phyloP scores from a whole-genome alignment of 2,113 vertebrate genomes.

The Pantherophis guttatus region DNA sequence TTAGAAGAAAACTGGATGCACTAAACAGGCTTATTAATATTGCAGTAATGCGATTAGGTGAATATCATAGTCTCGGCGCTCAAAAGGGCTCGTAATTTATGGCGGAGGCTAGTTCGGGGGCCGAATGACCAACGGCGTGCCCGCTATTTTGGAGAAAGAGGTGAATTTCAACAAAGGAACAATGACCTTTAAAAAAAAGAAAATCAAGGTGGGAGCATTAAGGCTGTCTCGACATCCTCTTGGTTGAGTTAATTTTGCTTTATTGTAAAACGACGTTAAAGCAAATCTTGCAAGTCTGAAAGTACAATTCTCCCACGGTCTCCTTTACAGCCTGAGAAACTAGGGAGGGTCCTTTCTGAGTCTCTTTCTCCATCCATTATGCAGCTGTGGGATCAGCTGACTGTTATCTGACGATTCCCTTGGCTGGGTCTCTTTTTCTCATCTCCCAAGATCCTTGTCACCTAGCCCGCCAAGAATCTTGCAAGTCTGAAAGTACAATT shows the following conservation, averaged over 20 bases:
- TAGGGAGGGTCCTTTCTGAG: not conserved
- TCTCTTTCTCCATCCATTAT: not conserved
- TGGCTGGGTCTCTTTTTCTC: too few species aligned
- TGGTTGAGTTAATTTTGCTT: not conserved
- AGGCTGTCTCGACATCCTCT: not conserved
- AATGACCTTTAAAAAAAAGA: not conserved
- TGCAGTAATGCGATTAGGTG: conserved; percentile 56
- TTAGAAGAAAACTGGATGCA: conserved; percentile 61
- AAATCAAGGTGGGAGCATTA: not conserved
- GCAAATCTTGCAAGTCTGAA: not conserved
- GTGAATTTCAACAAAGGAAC: not conserved
- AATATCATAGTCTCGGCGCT: conserved; percentile 30
- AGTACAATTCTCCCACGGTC: rapidly evolving
- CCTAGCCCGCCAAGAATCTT: too few species aligned
- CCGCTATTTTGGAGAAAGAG: not conserved
- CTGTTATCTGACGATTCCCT: too few species aligned
- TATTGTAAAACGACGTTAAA: not conserved
- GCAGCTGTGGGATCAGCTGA: too few species aligned
- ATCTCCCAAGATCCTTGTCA: too few species aligned
- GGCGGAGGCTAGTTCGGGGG: conserved; percentile 24
- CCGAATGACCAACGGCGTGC: conserved; percentile 24
- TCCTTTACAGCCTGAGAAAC: not conserved
- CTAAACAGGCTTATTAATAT: conserved; percentile 66
- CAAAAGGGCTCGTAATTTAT: conserved; percentile 49
- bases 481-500: too few species aligned